These are phyloP conservation scores for Antechinus flavipes DNA, from an alignment of 2,113 vertebrate species.

Conservation along the genomic window DNA sequence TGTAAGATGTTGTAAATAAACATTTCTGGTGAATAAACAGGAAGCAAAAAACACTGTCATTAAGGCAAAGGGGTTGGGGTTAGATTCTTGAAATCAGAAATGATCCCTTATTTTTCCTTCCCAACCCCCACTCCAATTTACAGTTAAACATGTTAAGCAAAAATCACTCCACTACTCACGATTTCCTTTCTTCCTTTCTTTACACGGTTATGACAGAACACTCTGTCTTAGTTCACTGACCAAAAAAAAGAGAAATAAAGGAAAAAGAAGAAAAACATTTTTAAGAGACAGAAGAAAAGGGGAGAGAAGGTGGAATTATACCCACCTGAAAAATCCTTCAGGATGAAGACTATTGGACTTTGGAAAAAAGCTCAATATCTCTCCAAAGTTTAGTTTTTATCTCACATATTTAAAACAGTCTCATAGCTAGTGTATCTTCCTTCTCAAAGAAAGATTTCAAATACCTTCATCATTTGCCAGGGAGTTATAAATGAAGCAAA, in stretches of 20 bases:
- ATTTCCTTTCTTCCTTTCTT: conserved; percentile 30
- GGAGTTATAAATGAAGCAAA: conserved; percentile 58
- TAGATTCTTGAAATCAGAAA: not conserved
- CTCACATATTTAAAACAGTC: conserved; percentile 19
- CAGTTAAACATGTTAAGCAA: not conserved
- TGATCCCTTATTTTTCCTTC: conserved; percentile 6
- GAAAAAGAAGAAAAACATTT: fast-evolving
- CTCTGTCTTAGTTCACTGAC: not conserved
- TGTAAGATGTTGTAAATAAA: conserved; percentile 64
- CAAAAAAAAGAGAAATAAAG: not conserved
- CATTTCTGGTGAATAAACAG: conserved; percentile 68
- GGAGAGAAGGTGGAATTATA: not conserved
- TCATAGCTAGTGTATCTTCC: fast-evolving
- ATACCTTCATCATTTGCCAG: fast-evolving
- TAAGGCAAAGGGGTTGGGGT: conserved; percentile 69
- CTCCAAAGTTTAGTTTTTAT: not conserved
- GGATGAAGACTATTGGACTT: not conserved
- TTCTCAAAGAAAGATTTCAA: conserved; percentile 39
- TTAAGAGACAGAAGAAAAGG: not conserved
- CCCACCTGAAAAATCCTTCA: not conserved
- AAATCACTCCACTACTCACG: not conserved
- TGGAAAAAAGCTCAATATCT: not conserved
- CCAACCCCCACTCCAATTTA: not conserved
- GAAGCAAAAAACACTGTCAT: conserved; percentile 59
- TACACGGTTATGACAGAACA: not conserved